phyloP scores from a whole-genome alignment of 2,797 vertebrate species.

The Streptopelia turtur region DNA sequence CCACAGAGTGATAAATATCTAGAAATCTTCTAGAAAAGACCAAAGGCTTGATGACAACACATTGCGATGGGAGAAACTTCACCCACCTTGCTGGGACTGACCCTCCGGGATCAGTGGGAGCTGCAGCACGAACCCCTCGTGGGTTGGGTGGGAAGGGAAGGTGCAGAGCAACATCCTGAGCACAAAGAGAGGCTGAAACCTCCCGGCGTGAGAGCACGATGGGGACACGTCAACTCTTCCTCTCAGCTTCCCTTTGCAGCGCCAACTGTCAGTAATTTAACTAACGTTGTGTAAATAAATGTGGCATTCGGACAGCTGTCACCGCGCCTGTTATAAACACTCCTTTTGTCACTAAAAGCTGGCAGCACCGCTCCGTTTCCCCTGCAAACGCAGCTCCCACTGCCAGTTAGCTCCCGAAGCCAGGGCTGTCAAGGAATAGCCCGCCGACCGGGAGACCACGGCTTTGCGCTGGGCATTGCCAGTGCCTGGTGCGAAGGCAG shows the following conservation, averaged over 20 bases:
- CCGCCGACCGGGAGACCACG: background rate
- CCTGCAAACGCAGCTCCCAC: slow-evolving; percentile 31
- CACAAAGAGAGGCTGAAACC: background rate
- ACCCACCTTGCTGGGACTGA: background rate
- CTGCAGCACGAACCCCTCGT: rapidly evolving
- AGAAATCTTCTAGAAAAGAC: background rate
- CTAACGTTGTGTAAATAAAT: slow-evolving; percentile 81
- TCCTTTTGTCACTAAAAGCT: slow-evolving; percentile 76
- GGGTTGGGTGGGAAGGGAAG: background rate
- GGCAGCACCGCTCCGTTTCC: slow-evolving; percentile 58
- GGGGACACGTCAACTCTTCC: slow-evolving; percentile 68
- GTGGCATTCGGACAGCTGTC: slow-evolving; percentile 82
- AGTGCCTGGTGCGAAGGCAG: background rate
- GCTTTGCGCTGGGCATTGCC: background rate
- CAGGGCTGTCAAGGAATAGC: slow-evolving; percentile 44
- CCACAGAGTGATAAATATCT: background rate
- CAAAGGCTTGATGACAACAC: rapidly evolving
- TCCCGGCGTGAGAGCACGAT: background rate
- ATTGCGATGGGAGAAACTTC: background rate
- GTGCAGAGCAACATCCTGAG: background rate
- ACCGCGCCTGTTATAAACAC: slow-evolving; percentile 72
- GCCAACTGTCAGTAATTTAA: slow-evolving; percentile 82
- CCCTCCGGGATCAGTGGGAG: rapidly evolving
- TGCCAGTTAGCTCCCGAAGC: slow-evolving; percentile 64
- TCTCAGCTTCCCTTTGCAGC: slow-evolving; percentile 63